Evolutionary conservation across 2,113 vertebrate species (phyloP).

Genomic region (Piaya cayana): DNA sequence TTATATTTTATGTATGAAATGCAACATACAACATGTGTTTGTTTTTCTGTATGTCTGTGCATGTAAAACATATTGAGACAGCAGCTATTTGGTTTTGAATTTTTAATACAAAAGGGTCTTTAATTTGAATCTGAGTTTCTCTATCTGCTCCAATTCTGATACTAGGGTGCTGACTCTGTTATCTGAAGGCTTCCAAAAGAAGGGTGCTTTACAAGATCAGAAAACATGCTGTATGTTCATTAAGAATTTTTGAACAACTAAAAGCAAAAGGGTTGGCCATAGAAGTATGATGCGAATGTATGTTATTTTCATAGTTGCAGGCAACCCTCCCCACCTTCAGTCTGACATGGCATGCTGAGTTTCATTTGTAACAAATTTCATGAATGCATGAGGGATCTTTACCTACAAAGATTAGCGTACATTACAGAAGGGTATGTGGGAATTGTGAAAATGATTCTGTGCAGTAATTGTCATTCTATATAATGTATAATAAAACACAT

Average conservation of each 20-base stretch:
- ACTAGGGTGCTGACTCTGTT: not conserved
- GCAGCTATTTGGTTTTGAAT: not conserved
- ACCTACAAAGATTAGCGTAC: not conserved
- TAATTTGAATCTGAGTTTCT: not conserved
- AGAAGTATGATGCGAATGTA: accelerated
- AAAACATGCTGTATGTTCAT: not conserved
- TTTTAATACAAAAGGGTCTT: not conserved
- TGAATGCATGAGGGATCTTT: not conserved
- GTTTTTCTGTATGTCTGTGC: not conserved
- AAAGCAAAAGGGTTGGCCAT: not conserved
- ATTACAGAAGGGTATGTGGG: not conserved
- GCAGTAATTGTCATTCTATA: not conserved
- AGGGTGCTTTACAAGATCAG: not conserved
- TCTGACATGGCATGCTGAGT: not conserved
- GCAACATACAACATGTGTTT: not conserved
- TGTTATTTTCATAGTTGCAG: not conserved
- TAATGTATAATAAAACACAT: not conserved
- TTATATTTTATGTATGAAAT: not conserved
- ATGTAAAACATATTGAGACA: not conserved
- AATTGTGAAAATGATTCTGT: not conserved
- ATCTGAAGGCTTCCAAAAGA: slow-evolving; percentile 6
- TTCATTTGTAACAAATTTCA: not conserved
- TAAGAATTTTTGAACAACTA: not conserved
- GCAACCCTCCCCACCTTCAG: not conserved
- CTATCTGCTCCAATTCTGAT: not conserved